Conservation (phyloP, 2,113 vertebrate genomes). For the Callipepla squamata region DNA sequence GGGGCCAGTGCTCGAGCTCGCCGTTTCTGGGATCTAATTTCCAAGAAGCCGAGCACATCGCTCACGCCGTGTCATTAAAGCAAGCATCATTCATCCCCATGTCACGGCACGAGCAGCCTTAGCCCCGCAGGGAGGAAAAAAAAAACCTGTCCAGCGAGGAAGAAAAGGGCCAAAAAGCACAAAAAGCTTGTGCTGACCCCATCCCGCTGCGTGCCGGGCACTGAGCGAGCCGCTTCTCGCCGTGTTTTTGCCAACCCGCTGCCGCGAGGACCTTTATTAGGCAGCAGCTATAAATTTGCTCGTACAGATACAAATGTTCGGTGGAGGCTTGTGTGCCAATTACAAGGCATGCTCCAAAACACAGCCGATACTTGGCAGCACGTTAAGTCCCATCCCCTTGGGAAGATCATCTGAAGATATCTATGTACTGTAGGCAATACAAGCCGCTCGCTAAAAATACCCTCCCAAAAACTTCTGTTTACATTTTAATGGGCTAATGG, state of each 20-base stretch:
- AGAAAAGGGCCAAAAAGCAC: background rate
- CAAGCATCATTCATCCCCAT: background rate
- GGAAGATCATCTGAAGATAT: background rate
- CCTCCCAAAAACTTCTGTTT: conserved; percentile 60
- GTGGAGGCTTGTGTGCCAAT: background rate
- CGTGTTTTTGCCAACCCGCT: background rate
- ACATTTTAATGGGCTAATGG: background rate
- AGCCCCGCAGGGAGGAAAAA: background rate
- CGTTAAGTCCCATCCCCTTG: conserved; percentile 9
- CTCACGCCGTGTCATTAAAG: background rate
- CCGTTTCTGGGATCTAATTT: background rate
- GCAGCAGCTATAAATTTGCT: conserved; percentile 34
- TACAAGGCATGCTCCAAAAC: background rate
- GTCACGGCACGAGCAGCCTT: background rate
- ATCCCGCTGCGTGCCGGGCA: background rate
- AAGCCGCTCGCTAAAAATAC: conserved; percentile 57
- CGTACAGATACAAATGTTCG: background rate
- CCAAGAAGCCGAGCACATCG: background rate
- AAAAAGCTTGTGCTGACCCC: background rate
- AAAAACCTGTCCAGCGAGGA: background rate
- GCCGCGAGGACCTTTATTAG: background rate
- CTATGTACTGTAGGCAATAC: background rate
- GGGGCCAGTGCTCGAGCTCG: too few species aligned
- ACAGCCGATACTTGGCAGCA: conserved; percentile 34
- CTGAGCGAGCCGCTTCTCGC: background rate